Percentiles rank a stretch among this genome's conserved stretches.
Evolutionary conservation across 2,797 vertebrate genomes (phyloP).

Genomic region (Phrynocephalus forsythii): DNA sequence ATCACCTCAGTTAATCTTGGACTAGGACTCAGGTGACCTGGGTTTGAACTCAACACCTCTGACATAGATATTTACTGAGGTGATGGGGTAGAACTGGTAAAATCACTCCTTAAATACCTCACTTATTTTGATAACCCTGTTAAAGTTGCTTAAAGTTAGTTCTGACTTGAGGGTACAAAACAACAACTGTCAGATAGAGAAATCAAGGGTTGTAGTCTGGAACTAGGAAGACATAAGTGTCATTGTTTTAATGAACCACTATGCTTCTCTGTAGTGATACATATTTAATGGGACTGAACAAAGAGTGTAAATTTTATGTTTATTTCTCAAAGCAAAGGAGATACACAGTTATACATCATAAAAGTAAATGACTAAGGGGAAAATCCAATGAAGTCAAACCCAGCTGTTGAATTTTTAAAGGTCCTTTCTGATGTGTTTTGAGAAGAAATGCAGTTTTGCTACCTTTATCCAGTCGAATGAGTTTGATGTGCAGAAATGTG

Average conservation of each 20-base stretch:
- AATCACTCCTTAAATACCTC: no score
- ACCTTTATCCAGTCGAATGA: constrained; percentile 24
- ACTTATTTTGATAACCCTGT: no score
- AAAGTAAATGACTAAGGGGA: constrained; percentile 8
- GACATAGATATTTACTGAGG: no score
- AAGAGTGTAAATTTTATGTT: not conserved
- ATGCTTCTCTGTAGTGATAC: not conserved
- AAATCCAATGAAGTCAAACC: not conserved
- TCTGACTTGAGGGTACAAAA: no score
- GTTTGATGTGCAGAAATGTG: not conserved
- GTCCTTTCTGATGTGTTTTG: constrained; percentile 19
- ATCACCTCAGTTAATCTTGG: constrained; percentile 24
- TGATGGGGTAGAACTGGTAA: no score
- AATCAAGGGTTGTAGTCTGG: not conserved
- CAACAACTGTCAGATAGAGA: no score
- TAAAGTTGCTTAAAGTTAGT: no score
- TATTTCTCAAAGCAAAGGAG: not conserved
- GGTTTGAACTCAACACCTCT: no score
- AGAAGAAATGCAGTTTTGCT: constrained; percentile 14
- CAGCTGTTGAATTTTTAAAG: constrained; percentile 16
- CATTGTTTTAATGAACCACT: not conserved
- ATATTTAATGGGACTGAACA: not conserved
- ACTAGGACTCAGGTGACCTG: no score
- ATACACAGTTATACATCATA: not conserved
- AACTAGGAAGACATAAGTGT: not conserved